These are phyloP conservation scores for Drosophila burlai DNA, from an alignment of 1,140 invertebrate species.

Conservation along the genomic window DNA sequence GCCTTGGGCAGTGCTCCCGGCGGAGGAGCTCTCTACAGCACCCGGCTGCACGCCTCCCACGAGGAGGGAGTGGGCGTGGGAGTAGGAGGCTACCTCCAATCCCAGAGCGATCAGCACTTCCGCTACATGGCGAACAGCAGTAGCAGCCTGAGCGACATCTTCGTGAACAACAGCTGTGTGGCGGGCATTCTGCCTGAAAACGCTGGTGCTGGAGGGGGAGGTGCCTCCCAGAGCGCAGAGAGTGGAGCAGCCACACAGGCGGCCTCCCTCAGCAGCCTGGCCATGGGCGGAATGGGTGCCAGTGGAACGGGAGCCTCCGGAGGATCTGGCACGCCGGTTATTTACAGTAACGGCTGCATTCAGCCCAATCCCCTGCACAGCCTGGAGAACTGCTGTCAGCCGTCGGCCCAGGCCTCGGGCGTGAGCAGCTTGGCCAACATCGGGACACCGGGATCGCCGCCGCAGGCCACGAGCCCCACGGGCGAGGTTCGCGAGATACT, in stretches of 20 bases:
- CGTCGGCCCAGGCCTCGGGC: slow-evolving; percentile 87
- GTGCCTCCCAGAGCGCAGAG: slow-evolving; percentile 10
- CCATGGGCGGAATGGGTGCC: slow-evolving; percentile 41
- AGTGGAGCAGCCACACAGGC: slow-evolving; percentile 54
- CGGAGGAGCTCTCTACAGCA: slow-evolving; percentile 52
- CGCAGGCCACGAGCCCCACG: slow-evolving; percentile 91
- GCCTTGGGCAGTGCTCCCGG: slow-evolving; percentile 50
- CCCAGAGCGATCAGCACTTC: slow-evolving; percentile 83
- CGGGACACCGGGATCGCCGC: slow-evolving; percentile 89
- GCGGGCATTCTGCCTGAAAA: slow-evolving; percentile 30
- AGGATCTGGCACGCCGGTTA: slow-evolving; percentile 53
- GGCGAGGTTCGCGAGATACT: slow-evolving; percentile 89
- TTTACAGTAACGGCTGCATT: slow-evolving; percentile 71
- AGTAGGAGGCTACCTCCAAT: slow-evolving; percentile 61
- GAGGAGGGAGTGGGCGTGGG: slow-evolving; percentile 35
- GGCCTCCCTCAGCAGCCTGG: slow-evolving; percentile 58
- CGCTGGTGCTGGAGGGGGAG: slow-evolving; percentile 2
- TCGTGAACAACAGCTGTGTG: slow-evolving; percentile 73
- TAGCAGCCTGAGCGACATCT: slow-evolving; percentile 83
- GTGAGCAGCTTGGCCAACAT: slow-evolving; percentile 88
- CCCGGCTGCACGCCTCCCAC: slow-evolving; percentile 60
- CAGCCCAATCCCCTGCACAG: slow-evolving; percentile 77
- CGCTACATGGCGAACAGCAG: slow-evolving; percentile 77
- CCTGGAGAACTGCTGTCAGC: slow-evolving; percentile 78
- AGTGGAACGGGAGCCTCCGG: slow-evolving; percentile 10